Base-by-base conservation (phyloP, 2,797 vertebrate genomes). In the Brotula barbata region DNA sequence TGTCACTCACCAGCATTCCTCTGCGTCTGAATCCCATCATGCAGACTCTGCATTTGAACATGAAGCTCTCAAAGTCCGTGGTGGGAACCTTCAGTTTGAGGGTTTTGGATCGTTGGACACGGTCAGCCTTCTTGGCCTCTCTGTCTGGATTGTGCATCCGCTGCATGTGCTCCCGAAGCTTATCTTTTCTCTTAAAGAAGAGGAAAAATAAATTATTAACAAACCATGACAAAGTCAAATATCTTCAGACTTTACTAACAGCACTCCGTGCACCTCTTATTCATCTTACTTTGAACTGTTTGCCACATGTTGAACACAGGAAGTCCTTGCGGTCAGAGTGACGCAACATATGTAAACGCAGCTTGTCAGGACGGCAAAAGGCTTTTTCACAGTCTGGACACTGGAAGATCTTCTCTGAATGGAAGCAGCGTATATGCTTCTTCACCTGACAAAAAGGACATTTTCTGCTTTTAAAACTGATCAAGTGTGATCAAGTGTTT, bases 1-100 rank as follows among this genome's bases (percentile, higher is more conserved):
- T 4, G 22, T 7, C 17, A 17, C 92, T 92, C 85, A 99, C 97
- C 97, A 99, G 85, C 97, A 99, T 99, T 58, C 97, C 97, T 53
- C 97, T 90, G 6, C 97, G 92, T 33, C 97, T 92, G 88, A 99
- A 99, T 9, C 97, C 97, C 97, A 98, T 99, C 97, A 99, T 99
- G 39, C 97, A 99, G 31, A 97, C 84, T 4, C 97, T 90, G 82
- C 97, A 99, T 84, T 99, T 99, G 89, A 98, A 99, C 76, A 97
- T 93, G 84, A 96, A 99, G 91, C 95, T 99, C 80, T 99, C 97
- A 0, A 98, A 96, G 89, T 99, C 97, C 0, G 94, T 94, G 73
- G 95, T 94, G 0, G 95, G 95, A 1, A 94, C 92, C 6, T 97
- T 97, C 12, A 95, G 93, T 64, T 98, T 99, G 70, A 96, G 93